phyloP scores from a whole-genome alignment of 35 echinoderm and acorn worm species.

The Lytechinus pictus region DNA sequence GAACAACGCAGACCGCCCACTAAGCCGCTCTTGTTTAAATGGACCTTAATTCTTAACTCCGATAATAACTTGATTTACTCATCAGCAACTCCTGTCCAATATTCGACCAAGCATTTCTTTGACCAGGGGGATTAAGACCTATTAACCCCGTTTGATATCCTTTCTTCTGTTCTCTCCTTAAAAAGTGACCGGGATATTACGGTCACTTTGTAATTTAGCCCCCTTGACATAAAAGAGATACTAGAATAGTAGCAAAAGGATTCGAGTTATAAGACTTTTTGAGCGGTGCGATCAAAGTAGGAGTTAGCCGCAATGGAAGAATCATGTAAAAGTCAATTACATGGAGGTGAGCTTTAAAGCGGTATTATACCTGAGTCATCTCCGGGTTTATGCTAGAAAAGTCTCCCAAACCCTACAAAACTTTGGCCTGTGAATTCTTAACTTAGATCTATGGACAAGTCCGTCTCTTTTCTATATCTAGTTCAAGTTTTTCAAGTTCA shows the following conservation, averaged over 20 bases:
- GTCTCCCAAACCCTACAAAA: not conserved
- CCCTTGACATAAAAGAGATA: not conserved
- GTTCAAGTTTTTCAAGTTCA: too few species aligned
- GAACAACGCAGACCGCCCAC: not conserved
- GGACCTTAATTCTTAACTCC: not conserved
- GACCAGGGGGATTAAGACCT: not conserved
- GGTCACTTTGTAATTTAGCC: not conserved
- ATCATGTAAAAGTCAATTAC: conserved; percentile 4
- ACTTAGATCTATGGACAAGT: too few species aligned
- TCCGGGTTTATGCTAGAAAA: not conserved
- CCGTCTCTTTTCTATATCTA: too few species aligned
- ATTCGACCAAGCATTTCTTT: not conserved
- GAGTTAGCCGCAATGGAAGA: not conserved
- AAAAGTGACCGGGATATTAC: not conserved
- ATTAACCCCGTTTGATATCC: not conserved
- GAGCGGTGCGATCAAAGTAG: not conserved
- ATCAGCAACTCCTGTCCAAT: not conserved
- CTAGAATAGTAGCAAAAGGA: not conserved
- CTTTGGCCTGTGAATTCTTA: not conserved
- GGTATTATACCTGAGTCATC: not conserved
- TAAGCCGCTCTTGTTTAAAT: conserved; percentile 31
- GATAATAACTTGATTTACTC: conserved; percentile 21
- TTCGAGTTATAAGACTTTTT: not conserved
- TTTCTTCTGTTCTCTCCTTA: not conserved
- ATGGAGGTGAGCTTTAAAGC: not conserved